Percentiles rank a stretch among this genome's conserved stretches.
Conservation (phyloP, 2,888 invertebrate genomes). For the Terebella lapidaria region DNA sequence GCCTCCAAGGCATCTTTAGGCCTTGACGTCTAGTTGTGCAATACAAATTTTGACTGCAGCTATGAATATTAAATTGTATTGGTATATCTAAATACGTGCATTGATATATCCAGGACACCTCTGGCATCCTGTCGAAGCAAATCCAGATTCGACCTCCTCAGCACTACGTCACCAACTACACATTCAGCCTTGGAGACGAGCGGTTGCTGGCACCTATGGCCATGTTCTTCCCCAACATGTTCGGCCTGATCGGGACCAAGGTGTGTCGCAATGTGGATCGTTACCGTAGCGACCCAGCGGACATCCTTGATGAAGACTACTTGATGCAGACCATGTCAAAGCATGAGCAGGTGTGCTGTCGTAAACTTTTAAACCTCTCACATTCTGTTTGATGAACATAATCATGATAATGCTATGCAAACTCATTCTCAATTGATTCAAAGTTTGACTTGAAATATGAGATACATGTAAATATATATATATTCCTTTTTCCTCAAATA, state of each 20-base stretch:
- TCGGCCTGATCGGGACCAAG: conserved; percentile 62
- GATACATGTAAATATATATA: too few relatives aligned
- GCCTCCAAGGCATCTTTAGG: too few relatives aligned
- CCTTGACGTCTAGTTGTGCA: too few relatives aligned
- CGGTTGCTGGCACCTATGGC: conserved; percentile 85
- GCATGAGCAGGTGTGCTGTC: conserved; percentile 29
- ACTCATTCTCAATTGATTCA: too few relatives aligned
- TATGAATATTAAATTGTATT: too few relatives aligned
- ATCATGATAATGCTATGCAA: too few relatives aligned
- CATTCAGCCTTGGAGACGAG: conserved; percentile 78
- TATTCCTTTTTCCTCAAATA: too few relatives aligned
- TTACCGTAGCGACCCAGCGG: conserved; percentile 78
- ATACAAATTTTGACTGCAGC: too few relatives aligned
- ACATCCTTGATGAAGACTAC: conserved; percentile 89
- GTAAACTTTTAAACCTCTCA: too few relatives aligned
- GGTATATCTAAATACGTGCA: not conserved
- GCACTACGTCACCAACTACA: conserved; percentile 40
- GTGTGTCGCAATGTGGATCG: conserved; percentile 58
- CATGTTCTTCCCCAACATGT: conserved; percentile 77
- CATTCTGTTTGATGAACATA: too few relatives aligned
- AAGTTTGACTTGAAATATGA: too few relatives aligned
- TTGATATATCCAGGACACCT: conserved; percentile 62
- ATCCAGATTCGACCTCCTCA: conserved; percentile 48
- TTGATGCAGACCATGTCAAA: conserved; percentile 68
- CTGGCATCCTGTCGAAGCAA: conserved; percentile 68